These are phyloP conservation scores for Tringa solitaria DNA, from an alignment of 2,113 vertebrate genomes.

Conservation along the genomic window DNA sequence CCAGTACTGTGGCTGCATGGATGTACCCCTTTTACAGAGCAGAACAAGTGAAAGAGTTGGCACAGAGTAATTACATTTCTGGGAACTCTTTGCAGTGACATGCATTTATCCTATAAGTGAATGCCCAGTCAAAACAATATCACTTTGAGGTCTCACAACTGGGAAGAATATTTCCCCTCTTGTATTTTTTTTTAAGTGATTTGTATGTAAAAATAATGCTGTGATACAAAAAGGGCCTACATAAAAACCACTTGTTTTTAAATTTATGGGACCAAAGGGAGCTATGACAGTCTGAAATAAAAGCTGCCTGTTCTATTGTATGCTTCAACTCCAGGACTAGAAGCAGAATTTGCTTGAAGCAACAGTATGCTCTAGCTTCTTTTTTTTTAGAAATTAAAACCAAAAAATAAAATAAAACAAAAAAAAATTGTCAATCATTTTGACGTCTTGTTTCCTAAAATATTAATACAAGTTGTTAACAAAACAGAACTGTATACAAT, in stretches of 20 bases:
- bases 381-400: neutral
- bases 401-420: neutral
- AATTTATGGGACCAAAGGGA: conserved; percentile 11
- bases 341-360: neutral
- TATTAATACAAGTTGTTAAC: conserved; percentile 1
- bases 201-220: neutral
- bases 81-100: neutral
- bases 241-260: neutral
- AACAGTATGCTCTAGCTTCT: neutral
- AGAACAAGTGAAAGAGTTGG: neutral
- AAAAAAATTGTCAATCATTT: neutral
- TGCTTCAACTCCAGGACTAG: neutral
- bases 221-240: neutral
- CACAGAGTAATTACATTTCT: neutral
- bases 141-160: neutral
- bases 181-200: neutral
- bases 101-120: neutral
- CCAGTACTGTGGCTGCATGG: neutral
- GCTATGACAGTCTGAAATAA: neutral
- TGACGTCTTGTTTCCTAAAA: conserved; percentile 16
- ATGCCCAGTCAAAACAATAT: neutral
- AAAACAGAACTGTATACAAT: neutral
- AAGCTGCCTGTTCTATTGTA: conserved; percentile 9
- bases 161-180: neutral
- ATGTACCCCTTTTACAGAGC: neutral